Base-by-base conservation (phyloP, 23 tunicate genomes). In the Styela plicata region DNA sequence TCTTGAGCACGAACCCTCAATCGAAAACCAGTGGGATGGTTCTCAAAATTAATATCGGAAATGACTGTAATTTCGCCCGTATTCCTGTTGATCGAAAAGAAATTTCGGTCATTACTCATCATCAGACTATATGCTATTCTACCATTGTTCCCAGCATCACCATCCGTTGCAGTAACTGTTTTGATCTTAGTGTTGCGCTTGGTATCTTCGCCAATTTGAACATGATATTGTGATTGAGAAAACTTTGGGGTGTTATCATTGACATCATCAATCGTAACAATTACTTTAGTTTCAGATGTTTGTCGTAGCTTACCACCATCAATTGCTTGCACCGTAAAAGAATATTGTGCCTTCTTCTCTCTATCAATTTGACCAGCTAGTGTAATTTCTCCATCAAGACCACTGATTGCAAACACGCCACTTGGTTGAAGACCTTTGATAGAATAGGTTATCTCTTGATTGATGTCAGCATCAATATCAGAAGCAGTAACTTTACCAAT, bases 201-300 rank as follows among this genome's bases (percentile, higher is more conserved):
- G 24, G 83, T 73, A 52, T 84, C 66, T 85, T 94, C 98, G 21
- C 44, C 35, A 19, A 94, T 67, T 26, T 67, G 52, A 1, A 85
- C 91, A 2, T 28, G 10, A 73, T 89, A 94, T 53, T 63, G 63
- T 16, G 91, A 63, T 65, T 82, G 80, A 25, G 91, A 32, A 37
- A 94, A 94, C 34, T 78, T 70, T 5, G 98, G 98, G 22, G 71
- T n/a, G n/a, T 82, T 83, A 69, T 94, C 98, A 65, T 94, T 94
- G 0, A 65, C 80, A 61, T 94, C 98, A 24, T 52, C 66, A 16
- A 91, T 63, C n/a, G 76, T 76, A 24, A 91, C 33, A 1, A 33
- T 71, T 1, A 91, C 85, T 23, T 33, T 44, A 1, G 88, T 32
- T 25, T 33, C 34, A 57, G 74, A 83, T 19, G 73, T 79, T 3